Base-by-base conservation (phyloP, 2,888 invertebrate species). In the Anticlea derivata region DNA sequence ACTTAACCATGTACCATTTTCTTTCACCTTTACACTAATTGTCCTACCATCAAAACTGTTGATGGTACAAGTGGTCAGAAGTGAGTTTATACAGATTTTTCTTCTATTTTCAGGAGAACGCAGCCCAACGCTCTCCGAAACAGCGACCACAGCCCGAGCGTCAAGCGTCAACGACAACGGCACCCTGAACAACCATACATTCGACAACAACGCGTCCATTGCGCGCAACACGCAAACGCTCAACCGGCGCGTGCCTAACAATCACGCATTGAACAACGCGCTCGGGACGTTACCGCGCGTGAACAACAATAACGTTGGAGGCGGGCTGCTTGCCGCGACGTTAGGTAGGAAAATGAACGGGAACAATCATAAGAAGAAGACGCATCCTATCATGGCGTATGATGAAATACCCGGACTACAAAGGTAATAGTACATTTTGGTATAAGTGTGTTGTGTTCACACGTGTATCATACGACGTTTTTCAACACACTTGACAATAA, bases 51-150 rank as follows among this genome's bases (percentile, higher is more conserved):
- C n/a, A n/a, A n/a, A n/a, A n/a, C n/a, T n/a, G n/a, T n/a, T n/a
- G n/a, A n/a, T n/a, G n/a, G n/a, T n/a, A n/a, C n/a, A n/a, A n/a
- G n/a, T n/a, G n/a, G n/a, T n/a, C n/a, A n/a, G n/a, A n/a, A n/a
- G n/a, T n/a, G n/a, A n/a, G n/a, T n/a, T 17, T 17, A 17, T 17
- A 3, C 2, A 4, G 17, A 2, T 12, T 2, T 24, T 35, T 37
- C 8, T 7, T 22, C 12, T 10, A 3, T 10, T 78, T 60, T 58
- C 48, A 95, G 95, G 94, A 55, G 94, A 95, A 80, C 92, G 95
- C 57, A 96, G 96, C 83, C 96, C 96, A 8, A 94, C 95, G 0
- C 94, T 96, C 64, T 96, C 96, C 0, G 96, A 96, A 70, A 95
- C 95, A 0, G 96, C 95, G 0, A 96, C 96, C 0, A 96, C 96